A percentile compares a stretch with the other conserved stretches of the same genome.
Conservation (phyloP, 2,888 invertebrate genomes). For the Tiphia femorata region DNA sequence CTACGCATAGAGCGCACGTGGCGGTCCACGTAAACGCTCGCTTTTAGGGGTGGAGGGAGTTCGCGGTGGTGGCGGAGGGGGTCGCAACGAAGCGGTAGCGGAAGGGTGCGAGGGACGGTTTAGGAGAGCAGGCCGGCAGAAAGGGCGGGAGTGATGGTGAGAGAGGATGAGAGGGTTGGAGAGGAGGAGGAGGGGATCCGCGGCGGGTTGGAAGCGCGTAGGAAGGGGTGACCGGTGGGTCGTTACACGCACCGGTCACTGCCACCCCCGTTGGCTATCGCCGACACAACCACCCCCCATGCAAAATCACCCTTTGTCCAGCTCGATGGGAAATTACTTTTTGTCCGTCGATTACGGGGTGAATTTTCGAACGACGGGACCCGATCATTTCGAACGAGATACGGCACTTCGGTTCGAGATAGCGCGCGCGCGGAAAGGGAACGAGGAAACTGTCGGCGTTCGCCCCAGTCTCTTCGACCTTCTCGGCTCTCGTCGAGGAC, state of each 20-base stretch:
- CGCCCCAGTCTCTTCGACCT: too few relatives aligned
- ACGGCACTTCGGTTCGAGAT: too few relatives aligned
- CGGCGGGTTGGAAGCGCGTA: slow-evolving; percentile 20
- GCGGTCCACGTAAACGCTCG: slow-evolving; percentile 50
- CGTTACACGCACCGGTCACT: slow-evolving; percentile 68
- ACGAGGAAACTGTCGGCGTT: too few relatives aligned
- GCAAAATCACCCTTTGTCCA: slow-evolving; percentile 67
- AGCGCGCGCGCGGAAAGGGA: too few relatives aligned
- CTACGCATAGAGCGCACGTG: slow-evolving; percentile 57
- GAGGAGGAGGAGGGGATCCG: slow-evolving; percentile 22
- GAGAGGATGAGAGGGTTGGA: slow-evolving; percentile 10
- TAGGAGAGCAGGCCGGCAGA: slow-evolving; percentile 21
- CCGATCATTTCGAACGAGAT: slow-evolving; percentile 59
- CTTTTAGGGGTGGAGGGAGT: slow-evolving; percentile 31
- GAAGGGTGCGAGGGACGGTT: slow-evolving; percentile 2
- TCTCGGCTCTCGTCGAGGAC: too few relatives aligned
- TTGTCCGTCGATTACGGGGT: slow-evolving; percentile 66
- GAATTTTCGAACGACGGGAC: slow-evolving; percentile 62
- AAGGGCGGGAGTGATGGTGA: slow-evolving; percentile 16
- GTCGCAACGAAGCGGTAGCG: slow-evolving; percentile 12
- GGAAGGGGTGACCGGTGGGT: slow-evolving; percentile 47
- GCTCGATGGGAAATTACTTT: slow-evolving; percentile 68
- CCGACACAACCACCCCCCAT: slow-evolving; percentile 51
- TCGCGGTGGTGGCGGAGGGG: slow-evolving; percentile 25
- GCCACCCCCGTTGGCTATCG: slow-evolving; percentile 56